Evolutionary conservation across 2,113 vertebrate species (phyloP).

Genomic region (Ranitomeya variabilis): DNA sequence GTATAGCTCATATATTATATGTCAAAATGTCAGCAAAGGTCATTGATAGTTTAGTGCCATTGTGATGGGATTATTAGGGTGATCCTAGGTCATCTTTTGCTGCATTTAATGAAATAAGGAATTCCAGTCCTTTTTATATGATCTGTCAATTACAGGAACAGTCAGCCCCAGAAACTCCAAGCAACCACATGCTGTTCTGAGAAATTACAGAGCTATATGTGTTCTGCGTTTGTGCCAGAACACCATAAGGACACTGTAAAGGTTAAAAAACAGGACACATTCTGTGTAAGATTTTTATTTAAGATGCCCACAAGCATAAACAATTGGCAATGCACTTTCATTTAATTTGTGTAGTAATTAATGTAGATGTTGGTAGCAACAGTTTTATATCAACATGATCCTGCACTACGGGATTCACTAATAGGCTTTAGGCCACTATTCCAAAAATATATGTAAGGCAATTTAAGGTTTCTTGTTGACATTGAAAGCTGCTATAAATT

Average conservation of each 20-base stretch:
- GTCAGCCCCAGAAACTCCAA: constrained; percentile 30
- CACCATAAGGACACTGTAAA: constrained; percentile 46
- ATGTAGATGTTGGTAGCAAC: constrained; percentile 38
- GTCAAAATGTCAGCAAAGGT: constrained; percentile 30
- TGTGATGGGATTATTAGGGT: constrained; percentile 15
- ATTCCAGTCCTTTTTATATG: not conserved
- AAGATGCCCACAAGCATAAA: constrained; percentile 38
- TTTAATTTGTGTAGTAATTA: constrained; percentile 45
- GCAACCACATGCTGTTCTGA: constrained; percentile 25
- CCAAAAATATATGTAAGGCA: not conserved
- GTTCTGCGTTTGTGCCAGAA: constrained; percentile 35
- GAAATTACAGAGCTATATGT: constrained; percentile 32
- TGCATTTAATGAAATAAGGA: constrained; percentile 39
- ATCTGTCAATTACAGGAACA: constrained; percentile 32
- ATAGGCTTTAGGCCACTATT: not conserved
- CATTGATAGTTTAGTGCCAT: constrained; percentile 26
- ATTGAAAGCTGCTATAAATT: not conserved
- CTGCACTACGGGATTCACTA: not conserved
- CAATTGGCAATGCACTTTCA: constrained; percentile 22
- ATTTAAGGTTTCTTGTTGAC: not conserved
- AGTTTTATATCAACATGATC: not conserved
- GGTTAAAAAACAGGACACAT: constrained; percentile 46
- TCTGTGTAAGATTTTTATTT: constrained; percentile 42
- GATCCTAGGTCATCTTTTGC: constrained; percentile 11
- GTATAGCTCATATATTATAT: constrained; percentile 34